phyloP scores from a whole-genome alignment of 2,797 vertebrate species.

The Peromyscus nudipes region DNA sequence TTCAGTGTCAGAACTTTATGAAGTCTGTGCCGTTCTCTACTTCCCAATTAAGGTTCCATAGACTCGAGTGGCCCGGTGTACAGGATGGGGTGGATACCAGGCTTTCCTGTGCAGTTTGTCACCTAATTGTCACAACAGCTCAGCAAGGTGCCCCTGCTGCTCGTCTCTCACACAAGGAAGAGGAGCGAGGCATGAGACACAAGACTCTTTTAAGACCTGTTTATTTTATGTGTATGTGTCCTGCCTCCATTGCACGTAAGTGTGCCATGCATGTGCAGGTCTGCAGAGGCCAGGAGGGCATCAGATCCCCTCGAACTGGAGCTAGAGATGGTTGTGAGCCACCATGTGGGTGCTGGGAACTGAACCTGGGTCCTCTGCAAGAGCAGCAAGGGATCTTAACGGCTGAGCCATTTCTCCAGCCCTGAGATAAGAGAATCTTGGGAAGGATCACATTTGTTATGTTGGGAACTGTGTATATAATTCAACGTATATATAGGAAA shows the following conservation, averaged over 20 bases:
- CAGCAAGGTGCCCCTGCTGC: not conserved
- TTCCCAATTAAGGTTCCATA: not conserved
- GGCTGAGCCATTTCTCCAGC: not conserved
- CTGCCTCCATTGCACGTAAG: not conserved
- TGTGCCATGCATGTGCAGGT: not conserved
- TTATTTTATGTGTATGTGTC: not conserved
- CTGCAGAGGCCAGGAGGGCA: not conserved
- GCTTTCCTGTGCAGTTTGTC: not conserved
- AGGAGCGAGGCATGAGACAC: not conserved
- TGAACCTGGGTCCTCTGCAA: not conserved
- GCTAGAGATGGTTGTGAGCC: not conserved
- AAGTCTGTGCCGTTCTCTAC: conserved; percentile 6
- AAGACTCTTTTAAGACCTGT: not conserved
- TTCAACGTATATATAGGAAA: not conserved
- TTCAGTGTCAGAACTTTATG: conserved; percentile 32
- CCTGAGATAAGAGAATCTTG: not conserved
- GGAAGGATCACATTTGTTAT: not conserved
- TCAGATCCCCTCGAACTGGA: not conserved
- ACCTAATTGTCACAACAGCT: conserved; percentile 8
- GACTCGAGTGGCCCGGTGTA: not conserved
- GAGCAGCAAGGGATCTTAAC: not conserved
- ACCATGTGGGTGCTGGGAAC: not conserved
- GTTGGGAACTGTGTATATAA: not conserved
- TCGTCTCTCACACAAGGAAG: conserved; percentile 29
- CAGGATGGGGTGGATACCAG: not conserved